phyloP scores from a whole-genome alignment of 2,113 vertebrate species.

The Elephas maximus region DNA sequence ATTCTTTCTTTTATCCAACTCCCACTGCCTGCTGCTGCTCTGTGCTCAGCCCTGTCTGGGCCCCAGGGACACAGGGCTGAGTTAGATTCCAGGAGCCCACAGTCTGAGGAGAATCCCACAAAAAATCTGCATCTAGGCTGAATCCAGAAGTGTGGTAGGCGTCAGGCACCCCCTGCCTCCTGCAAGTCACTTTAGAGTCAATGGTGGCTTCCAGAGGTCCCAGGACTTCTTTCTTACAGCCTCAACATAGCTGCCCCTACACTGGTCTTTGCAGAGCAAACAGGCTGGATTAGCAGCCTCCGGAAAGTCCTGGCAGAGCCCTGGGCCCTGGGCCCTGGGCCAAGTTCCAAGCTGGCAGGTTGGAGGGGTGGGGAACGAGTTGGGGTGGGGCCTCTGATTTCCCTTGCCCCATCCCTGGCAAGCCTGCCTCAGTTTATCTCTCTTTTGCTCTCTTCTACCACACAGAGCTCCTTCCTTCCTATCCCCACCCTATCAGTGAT shows the following conservation, averaged over 20 bases:
- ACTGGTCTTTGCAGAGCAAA: slow-evolving; percentile 61
- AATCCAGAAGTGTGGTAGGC: background rate
- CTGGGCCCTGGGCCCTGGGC: slow-evolving; percentile 39
- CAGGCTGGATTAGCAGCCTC: slow-evolving; percentile 55
- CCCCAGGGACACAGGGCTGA: background rate
- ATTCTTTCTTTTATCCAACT: background rate
- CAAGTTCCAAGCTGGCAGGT: slow-evolving; percentile 69
- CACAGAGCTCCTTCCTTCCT: background rate
- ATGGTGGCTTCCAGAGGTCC: background rate
- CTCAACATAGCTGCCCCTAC: background rate
- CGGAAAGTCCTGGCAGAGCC: slow-evolving; percentile 23
- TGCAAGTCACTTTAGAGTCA: background rate
- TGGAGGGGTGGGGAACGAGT: background rate
- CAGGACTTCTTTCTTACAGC: background rate
- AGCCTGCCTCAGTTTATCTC: background rate
- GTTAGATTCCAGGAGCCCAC: background rate
- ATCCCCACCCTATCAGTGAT: background rate
- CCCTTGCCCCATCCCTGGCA: background rate
- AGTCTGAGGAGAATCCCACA: background rate
- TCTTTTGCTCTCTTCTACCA: background rate
- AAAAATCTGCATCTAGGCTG: background rate
- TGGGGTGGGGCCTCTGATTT: background rate
- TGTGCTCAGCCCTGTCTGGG: background rate
- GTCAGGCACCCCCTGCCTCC: background rate
- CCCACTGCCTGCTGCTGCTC: background rate